A percentile compares a stretch with the other conserved stretches of the same genome.
phyloP scores from a whole-genome alignment of 2,888 invertebrate genomes.

The Pristionchus exspectatus region DNA sequence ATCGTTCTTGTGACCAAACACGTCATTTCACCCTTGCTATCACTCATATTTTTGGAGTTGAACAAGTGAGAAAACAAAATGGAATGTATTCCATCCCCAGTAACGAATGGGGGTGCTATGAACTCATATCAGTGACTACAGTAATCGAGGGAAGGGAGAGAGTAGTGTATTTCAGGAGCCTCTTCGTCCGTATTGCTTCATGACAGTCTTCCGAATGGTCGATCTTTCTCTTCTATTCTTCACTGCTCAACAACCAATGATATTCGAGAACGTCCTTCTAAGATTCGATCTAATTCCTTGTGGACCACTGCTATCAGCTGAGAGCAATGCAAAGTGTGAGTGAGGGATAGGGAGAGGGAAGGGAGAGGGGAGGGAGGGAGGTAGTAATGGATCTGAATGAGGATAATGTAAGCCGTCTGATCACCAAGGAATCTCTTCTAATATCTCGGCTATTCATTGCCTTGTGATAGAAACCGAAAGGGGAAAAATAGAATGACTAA shows the following conservation, averaged over 20 bases:
- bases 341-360: background rate
- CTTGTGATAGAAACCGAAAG: too few relatives aligned
- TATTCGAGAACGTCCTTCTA: constrained; percentile 76
- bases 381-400: background rate
- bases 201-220: constrained; percentile 77
- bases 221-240: constrained; percentile 76
- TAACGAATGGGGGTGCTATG: background rate
- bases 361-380: background rate
- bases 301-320: constrained; percentile 73
- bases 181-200: constrained; percentile 75
- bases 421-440: background rate
- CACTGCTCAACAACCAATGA: constrained; percentile 77
- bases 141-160: background rate
- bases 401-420: background rate
- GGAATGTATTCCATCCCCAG: background rate
- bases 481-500: too few relatives aligned
- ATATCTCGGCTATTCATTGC: background rate
- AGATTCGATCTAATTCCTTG: constrained; percentile 74
- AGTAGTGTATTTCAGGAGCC: constrained; percentile 65
- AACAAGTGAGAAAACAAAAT: background rate
- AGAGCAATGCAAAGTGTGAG: constrained; percentile 77
- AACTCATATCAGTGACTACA: background rate
- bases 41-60: background rate
- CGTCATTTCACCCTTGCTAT: background rate
- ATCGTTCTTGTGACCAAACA: background rate